Evolutionary conservation across 2,113 vertebrate species (phyloP).

Genomic region (Beaufortia kweichowensis): DNA sequence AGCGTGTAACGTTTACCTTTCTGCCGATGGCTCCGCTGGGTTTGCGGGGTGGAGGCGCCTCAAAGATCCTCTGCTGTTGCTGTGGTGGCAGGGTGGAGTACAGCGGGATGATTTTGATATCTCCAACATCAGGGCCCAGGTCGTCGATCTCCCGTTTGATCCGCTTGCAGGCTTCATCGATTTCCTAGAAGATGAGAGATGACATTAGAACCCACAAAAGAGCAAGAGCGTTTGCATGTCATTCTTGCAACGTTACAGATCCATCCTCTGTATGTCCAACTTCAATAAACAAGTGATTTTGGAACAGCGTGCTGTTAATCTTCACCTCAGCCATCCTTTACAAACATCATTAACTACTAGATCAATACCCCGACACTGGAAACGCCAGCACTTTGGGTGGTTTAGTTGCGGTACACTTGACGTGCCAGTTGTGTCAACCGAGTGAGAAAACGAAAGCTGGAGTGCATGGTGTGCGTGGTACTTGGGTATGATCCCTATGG

Average conservation of each 20-base stretch:
- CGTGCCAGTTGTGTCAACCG: slow-evolving; percentile 70
- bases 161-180: slow-evolving; percentile 96
- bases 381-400: slow-evolving; percentile 50
- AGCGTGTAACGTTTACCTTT: slow-evolving; percentile 76
- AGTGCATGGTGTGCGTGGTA: slow-evolving; percentile 65
- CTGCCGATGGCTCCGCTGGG: slow-evolving; percentile 91
- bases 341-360: slow-evolving; percentile 47
- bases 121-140: slow-evolving; percentile 91
- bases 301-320: background rate
- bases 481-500: slow-evolving; percentile 71
- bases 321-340: slow-evolving; percentile 16
- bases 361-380: slow-evolving; percentile 26
- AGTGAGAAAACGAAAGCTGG: slow-evolving; percentile 76
- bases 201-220: slow-evolving; percentile 40
- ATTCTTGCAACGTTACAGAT: background rate
- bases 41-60: slow-evolving; percentile 93
- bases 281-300: slow-evolving; percentile 30
- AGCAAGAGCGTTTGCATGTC: background rate
- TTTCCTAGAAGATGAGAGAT: slow-evolving; percentile 80
- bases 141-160: slow-evolving; percentile 97
- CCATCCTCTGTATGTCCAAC: slow-evolving; percentile 1
- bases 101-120: slow-evolving; percentile 97
- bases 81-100: slow-evolving; percentile 96
- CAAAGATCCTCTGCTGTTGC: slow-evolving; percentile 95
- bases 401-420: slow-evolving; percentile 70